A percentile compares a stretch with the other conserved stretches of the same genome.
Conservation (phyloP, 2,797 vertebrate genomes). For the Melanotaenia trifasciata region DNA sequence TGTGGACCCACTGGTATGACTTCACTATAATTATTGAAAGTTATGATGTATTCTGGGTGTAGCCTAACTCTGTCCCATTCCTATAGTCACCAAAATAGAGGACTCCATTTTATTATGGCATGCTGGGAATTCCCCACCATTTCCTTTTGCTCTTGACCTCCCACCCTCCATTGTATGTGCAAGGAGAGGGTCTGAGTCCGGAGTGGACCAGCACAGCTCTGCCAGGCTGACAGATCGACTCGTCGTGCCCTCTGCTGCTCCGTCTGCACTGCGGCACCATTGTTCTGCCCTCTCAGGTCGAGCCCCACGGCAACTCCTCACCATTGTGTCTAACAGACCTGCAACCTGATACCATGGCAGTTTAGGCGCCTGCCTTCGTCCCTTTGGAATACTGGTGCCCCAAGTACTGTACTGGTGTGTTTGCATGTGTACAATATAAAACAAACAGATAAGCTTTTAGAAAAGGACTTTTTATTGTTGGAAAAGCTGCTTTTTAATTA, state of each 20-base stretch:
- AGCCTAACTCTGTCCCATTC: slow-evolving; percentile 58
- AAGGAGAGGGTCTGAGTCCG: slow-evolving; percentile 61
- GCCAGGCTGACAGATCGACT: slow-evolving; percentile 76
- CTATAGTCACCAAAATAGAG: slow-evolving; percentile 72
- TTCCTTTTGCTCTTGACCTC: slow-evolving; percentile 79
- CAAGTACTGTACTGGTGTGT: slow-evolving; percentile 26
- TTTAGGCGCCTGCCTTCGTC: slow-evolving; percentile 67
- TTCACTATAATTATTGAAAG: slow-evolving; percentile 62
- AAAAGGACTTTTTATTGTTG: not conserved
- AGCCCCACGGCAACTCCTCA: slow-evolving; percentile 73
- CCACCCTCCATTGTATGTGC: slow-evolving; percentile 78
- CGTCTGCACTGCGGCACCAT: slow-evolving; percentile 76
- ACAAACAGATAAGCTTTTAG: not conserved
- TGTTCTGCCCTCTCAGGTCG: slow-evolving; percentile 76
- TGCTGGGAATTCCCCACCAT: slow-evolving; percentile 81
- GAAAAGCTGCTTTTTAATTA: not conserved
- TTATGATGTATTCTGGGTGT: slow-evolving; percentile 72
- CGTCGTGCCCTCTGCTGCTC: slow-evolving; percentile 71
- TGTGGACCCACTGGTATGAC: slow-evolving; percentile 63
- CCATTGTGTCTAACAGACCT: slow-evolving; percentile 79
- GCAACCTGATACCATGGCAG: slow-evolving; percentile 74
- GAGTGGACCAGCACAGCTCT: slow-evolving; percentile 51
- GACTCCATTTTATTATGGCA: slow-evolving; percentile 77
- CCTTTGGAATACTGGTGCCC: slow-evolving; percentile 61
- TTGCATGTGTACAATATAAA: slow-evolving; percentile 12